phyloP scores from a whole-genome alignment of 2,113 vertebrate species.

The Melanotaenia duboulayi region DNA sequence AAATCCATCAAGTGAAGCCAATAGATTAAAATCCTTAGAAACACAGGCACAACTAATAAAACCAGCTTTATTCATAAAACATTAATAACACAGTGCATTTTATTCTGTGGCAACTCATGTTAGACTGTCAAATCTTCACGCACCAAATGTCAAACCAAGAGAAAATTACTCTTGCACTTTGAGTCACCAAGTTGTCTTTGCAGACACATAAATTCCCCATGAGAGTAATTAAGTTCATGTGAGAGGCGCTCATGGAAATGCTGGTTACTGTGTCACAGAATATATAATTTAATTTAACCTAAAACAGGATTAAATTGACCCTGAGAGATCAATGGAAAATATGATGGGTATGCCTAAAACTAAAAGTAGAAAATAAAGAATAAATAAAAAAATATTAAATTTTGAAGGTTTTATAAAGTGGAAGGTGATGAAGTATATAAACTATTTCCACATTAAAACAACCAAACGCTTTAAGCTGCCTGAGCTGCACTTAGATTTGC shows the following conservation, averaged over 20 bases:
- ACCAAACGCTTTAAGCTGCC: no score
- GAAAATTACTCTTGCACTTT: neutral
- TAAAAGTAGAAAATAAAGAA: neutral
- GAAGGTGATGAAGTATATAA: neutral
- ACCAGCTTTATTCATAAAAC: neutral
- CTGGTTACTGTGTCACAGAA: neutral
- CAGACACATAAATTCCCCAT: neutral
- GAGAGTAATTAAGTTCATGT: neutral
- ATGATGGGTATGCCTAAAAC: neutral
- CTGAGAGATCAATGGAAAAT: neutral
- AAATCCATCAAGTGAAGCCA: neutral
- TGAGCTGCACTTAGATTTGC: neutral
- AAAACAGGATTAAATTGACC: slow-evolving; percentile 11
- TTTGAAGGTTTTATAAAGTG: neutral
- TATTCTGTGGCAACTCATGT: neutral
- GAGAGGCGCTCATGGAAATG: neutral
- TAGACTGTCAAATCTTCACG: neutral
- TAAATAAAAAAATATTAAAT: neutral
- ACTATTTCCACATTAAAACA: neutral
- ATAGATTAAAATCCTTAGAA: no score
- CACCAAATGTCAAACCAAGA: neutral
- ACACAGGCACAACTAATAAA: neutral
- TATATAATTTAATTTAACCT: slow-evolving; percentile 2
- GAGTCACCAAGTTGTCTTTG: rapidly evolving
- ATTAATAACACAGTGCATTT: neutral